Evolutionary conservation across 2,888 invertebrate species (phyloP).

Genomic region (Onchidella celtica): DNA sequence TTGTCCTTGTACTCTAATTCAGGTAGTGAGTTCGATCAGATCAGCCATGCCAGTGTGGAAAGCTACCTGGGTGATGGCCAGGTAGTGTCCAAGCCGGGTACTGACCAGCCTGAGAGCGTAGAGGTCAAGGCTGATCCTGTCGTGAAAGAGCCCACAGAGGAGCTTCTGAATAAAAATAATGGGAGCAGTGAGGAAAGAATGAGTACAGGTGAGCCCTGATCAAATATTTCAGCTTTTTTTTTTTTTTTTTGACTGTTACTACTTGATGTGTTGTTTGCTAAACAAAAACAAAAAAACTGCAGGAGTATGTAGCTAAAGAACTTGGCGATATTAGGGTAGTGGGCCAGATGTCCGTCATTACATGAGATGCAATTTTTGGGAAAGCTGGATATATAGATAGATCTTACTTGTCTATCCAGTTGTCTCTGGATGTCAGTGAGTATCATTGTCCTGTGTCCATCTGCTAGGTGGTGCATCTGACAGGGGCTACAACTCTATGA

Average conservation of each 20-base stretch:
- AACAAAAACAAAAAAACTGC: too few relatives aligned
- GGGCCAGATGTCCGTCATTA: too few relatives aligned
- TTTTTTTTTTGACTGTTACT: background rate
- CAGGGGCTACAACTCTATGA: conserved; percentile 82
- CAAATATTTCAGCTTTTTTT: background rate
- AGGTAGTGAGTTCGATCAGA: conserved; percentile 77
- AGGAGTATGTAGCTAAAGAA: too few relatives aligned
- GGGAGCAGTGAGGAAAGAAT: conserved; percentile 52
- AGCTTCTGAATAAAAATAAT: conserved; percentile 25
- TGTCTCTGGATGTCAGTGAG: too few relatives aligned
- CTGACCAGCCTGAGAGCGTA: conserved; percentile 38
- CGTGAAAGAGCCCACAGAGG: background rate
- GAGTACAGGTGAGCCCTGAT: conserved; percentile 47
- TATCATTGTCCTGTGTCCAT: too few relatives aligned
- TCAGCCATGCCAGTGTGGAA: conserved; percentile 77
- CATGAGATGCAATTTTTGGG: too few relatives aligned
- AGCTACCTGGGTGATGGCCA: conserved; percentile 72
- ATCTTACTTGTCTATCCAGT: too few relatives aligned
- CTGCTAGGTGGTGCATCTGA: conserved; percentile 80
- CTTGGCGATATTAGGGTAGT: too few relatives aligned
- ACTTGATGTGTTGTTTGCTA: too few relatives aligned
- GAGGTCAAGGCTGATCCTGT: conserved; percentile 29
- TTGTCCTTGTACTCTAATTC: conserved; percentile 77
- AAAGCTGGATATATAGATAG: too few relatives aligned
- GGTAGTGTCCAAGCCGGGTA: conserved; percentile 51